Evolutionary conservation across 2,797 vertebrate species (phyloP).

Genomic region (Buphagus erythrorhynchus): DNA sequence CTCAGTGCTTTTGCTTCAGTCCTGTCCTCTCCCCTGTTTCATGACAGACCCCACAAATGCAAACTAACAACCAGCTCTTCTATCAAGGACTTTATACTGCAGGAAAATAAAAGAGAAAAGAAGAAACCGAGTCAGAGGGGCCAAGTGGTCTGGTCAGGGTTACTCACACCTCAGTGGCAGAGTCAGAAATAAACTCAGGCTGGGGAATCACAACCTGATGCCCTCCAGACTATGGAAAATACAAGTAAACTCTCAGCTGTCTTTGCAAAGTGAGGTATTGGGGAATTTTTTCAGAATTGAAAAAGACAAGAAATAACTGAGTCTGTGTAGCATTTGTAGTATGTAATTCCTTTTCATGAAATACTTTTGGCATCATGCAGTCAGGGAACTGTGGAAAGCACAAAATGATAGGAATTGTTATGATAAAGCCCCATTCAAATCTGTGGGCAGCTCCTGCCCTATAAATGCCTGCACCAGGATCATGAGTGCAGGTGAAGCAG

Average conservation of each 20-base stretch:
- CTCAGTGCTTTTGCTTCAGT: background rate
- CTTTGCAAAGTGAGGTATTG: background rate
- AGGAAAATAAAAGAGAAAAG: background rate
- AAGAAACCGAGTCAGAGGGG: background rate
- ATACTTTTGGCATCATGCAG: background rate
- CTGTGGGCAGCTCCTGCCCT: background rate
- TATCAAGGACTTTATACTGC: background rate
- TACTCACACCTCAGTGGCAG: background rate
- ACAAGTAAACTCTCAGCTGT: background rate
- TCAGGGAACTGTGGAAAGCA: background rate
- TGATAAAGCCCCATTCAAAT: background rate
- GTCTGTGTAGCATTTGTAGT: background rate
- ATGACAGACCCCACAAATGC: background rate
- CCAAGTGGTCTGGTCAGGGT: slow-evolving; percentile 16
- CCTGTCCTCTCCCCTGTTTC: background rate
- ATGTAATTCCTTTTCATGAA: background rate
- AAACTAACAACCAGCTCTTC: background rate
- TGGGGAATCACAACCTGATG: background rate
- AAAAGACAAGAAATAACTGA: background rate
- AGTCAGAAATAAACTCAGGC: slow-evolving; percentile 6
- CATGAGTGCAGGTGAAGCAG: fast-evolving
- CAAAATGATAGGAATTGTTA: background rate
- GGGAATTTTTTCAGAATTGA: background rate
- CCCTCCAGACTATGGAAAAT: background rate
- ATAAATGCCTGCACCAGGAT: fast-evolving